Evolutionary conservation across 2,797 vertebrate genomes (phyloP).

Genomic region (Thamnophis elegans): DNA sequence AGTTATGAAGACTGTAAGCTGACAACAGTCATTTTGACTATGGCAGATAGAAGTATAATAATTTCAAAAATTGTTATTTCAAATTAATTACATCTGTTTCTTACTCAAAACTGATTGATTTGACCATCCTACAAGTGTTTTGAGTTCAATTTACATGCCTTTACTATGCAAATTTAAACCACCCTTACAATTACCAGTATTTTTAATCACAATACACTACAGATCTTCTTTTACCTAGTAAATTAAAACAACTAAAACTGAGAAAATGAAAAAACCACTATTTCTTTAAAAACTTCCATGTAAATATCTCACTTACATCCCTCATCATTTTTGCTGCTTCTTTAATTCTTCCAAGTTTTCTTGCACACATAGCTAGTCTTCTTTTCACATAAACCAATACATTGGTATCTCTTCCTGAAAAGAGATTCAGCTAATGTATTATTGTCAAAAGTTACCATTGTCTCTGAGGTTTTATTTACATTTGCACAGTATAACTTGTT

Average conservation of each 20-base stretch:
- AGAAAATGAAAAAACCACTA: background rate
- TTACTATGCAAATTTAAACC: background rate
- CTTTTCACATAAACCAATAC: conserved; percentile 96
- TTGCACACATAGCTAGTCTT: conserved; percentile 96
- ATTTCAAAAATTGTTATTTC: background rate
- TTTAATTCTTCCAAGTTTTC: conserved; percentile 93
- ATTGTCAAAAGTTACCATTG: background rate
- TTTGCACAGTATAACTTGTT: background rate
- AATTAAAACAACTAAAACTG: background rate
- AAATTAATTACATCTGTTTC: background rate
- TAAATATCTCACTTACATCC: conserved; percentile 84
- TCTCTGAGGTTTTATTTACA: background rate
- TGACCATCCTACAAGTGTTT: background rate
- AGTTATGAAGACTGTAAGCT: background rate
- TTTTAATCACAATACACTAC: background rate
- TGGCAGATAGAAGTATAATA: background rate
- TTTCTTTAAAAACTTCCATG: background rate
- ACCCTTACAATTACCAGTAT: background rate
- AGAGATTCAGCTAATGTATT: background rate
- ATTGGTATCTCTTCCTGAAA: conserved; percentile 93
- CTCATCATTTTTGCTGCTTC: conserved; percentile 99
- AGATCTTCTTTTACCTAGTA: background rate
- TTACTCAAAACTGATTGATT: background rate
- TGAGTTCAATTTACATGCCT: background rate
- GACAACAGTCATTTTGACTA: background rate